Percentiles rank a stretch among this genome's conserved stretches.
Conservation (phyloP, 2,888 invertebrate species). For the Ennomos erosarius region DNA sequence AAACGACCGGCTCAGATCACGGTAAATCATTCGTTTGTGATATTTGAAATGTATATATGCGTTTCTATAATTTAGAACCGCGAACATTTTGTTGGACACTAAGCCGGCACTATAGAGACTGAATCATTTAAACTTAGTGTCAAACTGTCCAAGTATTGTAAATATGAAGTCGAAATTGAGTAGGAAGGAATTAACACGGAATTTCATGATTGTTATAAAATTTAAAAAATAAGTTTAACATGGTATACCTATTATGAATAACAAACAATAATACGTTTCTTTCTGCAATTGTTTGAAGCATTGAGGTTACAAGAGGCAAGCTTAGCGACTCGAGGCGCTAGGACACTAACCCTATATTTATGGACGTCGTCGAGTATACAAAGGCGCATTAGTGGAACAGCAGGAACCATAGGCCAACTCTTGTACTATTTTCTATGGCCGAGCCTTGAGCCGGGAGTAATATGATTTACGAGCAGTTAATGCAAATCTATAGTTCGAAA, state of each 20-base stretch:
- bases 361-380: constrained; percentile 56
- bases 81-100: no score
- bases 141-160: background rate
- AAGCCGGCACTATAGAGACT: no score
- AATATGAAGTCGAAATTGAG: background rate
- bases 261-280: no score
- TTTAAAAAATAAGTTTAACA: background rate
- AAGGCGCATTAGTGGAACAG: constrained; percentile 71
- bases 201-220: background rate
- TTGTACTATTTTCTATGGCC: constrained; percentile 39
- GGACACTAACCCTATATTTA: constrained; percentile 68
- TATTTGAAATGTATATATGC: constrained; percentile 12
- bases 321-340: constrained; percentile 12
- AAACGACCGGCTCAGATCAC: constrained; percentile 11
- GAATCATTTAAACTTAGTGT: constrained; percentile 1
- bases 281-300: no score
- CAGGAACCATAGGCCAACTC: constrained; percentile 49
- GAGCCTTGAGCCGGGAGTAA: constrained; percentile 56
- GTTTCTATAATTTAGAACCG: background rate
- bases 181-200: background rate
- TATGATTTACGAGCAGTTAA: constrained; percentile 77
- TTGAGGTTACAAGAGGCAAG: background rate
- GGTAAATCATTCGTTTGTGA: constrained; percentile 14
- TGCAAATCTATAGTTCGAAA: constrained; percentile 73
- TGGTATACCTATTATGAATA: no score